These are phyloP conservation scores for Cepaea nemoralis DNA, from an alignment of 1,140 invertebrate species.

Conservation along the genomic window DNA sequence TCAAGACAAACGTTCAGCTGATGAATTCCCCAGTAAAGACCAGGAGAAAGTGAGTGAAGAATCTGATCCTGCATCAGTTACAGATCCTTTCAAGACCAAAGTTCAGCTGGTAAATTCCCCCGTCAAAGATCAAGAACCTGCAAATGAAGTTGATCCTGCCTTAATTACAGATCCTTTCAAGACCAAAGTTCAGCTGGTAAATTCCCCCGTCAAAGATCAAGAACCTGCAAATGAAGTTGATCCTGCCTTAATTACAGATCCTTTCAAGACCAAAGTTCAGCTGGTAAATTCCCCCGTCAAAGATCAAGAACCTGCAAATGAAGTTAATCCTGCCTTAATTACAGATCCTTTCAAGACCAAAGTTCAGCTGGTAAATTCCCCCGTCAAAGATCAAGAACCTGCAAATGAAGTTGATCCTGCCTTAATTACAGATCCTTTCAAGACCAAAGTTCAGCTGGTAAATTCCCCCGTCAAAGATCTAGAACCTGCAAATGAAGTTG, in stretches of 20 bases:
- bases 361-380: no score
- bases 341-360: no score
- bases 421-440: not conserved
- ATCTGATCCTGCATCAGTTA: not conserved
- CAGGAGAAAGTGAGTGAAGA: not conserved
- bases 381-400: no score
- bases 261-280: not conserved
- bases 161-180: not conserved
- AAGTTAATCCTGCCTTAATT: no score
- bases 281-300: not conserved
- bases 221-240: not conserved
- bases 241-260: not conserved
- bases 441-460: not conserved
- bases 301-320: not conserved
- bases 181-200: not conserved
- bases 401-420: no score
- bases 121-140: no score
- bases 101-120: conserved; percentile 12
- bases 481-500: not conserved
- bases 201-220: no score
- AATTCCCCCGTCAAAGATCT: not conserved
- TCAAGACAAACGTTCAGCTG: not conserved
- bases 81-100: conserved; percentile 29
- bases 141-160: not conserved
- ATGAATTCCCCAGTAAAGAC: not conserved